phyloP scores from a whole-genome alignment of 2,113 vertebrate genomes.

The Sardina pilchardus region DNA sequence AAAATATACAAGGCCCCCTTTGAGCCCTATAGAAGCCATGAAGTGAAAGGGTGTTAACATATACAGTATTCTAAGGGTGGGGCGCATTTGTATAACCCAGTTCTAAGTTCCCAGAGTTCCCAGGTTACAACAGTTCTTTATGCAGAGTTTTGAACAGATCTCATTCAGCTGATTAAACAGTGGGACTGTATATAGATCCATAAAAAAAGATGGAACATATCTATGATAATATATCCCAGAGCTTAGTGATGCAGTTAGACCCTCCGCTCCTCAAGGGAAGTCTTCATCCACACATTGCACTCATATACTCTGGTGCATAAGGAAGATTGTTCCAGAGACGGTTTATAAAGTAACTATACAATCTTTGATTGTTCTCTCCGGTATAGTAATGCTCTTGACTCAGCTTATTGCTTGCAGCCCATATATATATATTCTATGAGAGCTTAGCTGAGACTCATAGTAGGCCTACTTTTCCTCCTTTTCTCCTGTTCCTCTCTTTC shows the following conservation, averaged over 20 bases:
- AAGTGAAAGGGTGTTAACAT: background rate
- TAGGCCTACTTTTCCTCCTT: background rate
- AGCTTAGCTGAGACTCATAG: background rate
- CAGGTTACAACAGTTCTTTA: background rate
- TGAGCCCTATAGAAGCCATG: background rate
- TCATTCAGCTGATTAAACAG: background rate
- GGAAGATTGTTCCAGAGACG: no score
- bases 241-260: background rate
- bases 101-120: background rate
- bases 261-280: background rate
- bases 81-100: conserved; percentile 10
- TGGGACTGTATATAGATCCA: background rate
- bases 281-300: background rate
- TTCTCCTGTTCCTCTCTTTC: background rate
- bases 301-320: no score
- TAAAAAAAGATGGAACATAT: background rate
- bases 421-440: background rate
- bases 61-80: background rate
- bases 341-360: no score
- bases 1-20: background rate
- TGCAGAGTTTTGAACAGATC: background rate
- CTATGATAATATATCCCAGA: background rate
- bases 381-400: background rate
- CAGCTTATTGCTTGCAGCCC: background rate
- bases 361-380: background rate